Conservation (phyloP, 2,797 vertebrate genomes). For the Carcharodon carcharias region DNA sequence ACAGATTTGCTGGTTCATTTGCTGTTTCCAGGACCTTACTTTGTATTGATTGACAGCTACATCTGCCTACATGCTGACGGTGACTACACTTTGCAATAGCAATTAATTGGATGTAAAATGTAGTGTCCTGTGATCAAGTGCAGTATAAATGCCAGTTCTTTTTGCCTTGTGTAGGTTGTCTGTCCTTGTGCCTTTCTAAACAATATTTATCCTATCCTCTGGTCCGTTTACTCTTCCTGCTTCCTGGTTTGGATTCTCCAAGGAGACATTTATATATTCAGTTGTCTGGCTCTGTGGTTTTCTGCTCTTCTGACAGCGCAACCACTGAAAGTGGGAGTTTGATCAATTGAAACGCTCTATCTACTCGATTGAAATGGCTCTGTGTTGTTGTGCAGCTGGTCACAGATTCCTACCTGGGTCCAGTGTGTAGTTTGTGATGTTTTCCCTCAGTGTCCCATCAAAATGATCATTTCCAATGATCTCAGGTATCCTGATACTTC, state of each 20-base stretch:
- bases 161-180: neutral
- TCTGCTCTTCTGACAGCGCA: neutral
- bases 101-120: neutral
- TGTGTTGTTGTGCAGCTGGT: neutral
- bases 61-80: neutral
- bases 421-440: neutral
- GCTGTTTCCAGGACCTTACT: neutral
- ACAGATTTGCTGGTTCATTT: neutral
- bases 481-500: slow-evolving; percentile 39
- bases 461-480: slow-evolving; percentile 43
- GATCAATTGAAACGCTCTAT: neutral
- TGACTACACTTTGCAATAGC: neutral
- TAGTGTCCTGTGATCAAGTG: neutral
- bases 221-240: neutral
- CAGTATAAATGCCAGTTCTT: neutral
- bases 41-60: neutral
- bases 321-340: neutral
- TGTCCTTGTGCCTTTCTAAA: neutral
- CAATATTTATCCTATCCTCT: neutral
- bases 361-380: too few species aligned
- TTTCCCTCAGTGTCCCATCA: neutral
- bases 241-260: neutral
- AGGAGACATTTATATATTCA: neutral
- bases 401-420: neutral
- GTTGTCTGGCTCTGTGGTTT: neutral